Evolutionary conservation across 2,797 vertebrate species (phyloP).

Genomic region (Anniella stebbinsi): DNA sequence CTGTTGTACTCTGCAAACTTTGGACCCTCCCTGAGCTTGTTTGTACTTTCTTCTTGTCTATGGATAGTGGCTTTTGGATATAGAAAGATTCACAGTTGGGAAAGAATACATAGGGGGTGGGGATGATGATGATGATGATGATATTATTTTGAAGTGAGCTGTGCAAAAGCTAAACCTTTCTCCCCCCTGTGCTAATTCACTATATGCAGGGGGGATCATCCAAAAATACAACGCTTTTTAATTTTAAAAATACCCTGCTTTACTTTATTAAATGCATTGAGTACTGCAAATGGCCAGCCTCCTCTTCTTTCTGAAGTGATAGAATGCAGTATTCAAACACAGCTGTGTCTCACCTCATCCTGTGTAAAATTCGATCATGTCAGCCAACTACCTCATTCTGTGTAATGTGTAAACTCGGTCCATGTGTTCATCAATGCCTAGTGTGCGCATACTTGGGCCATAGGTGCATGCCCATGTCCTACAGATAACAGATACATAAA

Average conservation of each 20-base stretch:
- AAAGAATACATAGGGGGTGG: no score
- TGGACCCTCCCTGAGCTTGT: not conserved
- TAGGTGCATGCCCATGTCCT: not conserved
- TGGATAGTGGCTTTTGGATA: not conserved
- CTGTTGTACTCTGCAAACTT: not conserved
- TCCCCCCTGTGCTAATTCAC: not conserved
- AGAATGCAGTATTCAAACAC: no score
- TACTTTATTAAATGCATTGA: no score
- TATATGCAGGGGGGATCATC: not conserved
- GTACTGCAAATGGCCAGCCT: no score
- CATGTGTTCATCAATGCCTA: not conserved
- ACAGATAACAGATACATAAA: not conserved
- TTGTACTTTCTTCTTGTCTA: not conserved
- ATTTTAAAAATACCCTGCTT: no score
- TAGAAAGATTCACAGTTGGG: not conserved
- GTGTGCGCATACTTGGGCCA: not conserved
- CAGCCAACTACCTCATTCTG: not conserved
- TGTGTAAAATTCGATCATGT: not conserved
- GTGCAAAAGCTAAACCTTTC: not conserved
- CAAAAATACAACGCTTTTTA: no score
- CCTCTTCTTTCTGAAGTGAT: no score
- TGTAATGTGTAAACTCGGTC: not conserved
- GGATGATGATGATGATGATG: no score
- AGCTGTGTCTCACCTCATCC: no score
- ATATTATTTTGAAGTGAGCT: no score